Conservation (phyloP, 1,140 invertebrate species). For the Apis cerana region DNA sequence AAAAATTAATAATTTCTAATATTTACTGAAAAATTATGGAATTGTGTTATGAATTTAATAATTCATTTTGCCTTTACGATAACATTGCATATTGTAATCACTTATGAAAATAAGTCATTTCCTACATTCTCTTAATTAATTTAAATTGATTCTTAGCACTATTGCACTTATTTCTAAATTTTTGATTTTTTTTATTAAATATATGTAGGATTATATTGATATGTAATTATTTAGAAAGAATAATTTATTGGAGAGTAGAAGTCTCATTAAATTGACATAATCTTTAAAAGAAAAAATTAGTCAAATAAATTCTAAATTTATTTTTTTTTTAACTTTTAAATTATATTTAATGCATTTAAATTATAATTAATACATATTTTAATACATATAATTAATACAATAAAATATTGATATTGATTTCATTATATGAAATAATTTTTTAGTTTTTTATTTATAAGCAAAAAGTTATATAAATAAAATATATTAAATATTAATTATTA, state of each 20-base stretch:
- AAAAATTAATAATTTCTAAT: slow-evolving; percentile 1
- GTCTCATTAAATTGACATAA: slow-evolving; percentile 14
- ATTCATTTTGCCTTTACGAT: slow-evolving; percentile 24
- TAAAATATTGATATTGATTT: background rate
- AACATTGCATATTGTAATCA: slow-evolving; percentile 30
- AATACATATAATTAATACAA: background rate
- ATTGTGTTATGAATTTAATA: background rate
- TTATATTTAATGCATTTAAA: too few species aligned
- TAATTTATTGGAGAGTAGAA: slow-evolving; percentile 32
- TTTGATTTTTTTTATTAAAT: background rate
- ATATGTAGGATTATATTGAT: background rate
- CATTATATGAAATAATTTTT: background rate
- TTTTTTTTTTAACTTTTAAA: background rate
- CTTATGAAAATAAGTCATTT: slow-evolving; percentile 5
- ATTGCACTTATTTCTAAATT: slow-evolving; percentile 20
- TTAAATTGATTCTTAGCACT: slow-evolving; percentile 23
- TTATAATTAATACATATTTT: too few species aligned
- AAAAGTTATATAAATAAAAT: background rate
- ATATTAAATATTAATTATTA: slow-evolving; percentile 34
- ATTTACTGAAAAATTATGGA: slow-evolving; percentile 46
- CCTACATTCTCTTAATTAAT: slow-evolving; percentile 23
- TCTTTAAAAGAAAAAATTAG: background rate
- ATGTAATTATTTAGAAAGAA: background rate
- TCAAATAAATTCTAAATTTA: background rate
- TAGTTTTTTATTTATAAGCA: slow-evolving; percentile 19